Conservation (phyloP, 1,140 invertebrate species). For the Drosophila auraria region DNA sequence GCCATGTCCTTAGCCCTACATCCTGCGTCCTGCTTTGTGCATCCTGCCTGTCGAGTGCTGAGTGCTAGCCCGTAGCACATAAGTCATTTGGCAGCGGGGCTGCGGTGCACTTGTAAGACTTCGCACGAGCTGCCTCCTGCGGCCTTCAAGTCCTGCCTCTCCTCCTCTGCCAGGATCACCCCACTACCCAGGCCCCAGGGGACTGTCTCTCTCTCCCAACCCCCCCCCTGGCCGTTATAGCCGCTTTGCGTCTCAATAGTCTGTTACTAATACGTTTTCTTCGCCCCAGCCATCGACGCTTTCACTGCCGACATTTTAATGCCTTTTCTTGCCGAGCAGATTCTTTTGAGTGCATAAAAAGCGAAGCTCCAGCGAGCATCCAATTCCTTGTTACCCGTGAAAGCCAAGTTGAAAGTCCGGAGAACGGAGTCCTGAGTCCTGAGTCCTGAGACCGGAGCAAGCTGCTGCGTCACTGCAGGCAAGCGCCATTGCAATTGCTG, state of each 20-base stretch:
- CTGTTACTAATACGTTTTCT: slow-evolving; percentile 81
- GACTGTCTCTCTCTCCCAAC: slow-evolving; percentile 6
- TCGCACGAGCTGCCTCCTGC: slow-evolving; percentile 62
- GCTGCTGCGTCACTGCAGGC: slow-evolving; percentile 76
- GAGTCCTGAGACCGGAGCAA: slow-evolving; percentile 19
- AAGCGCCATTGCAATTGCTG: slow-evolving; percentile 58
- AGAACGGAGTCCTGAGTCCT: slow-evolving; percentile 7
- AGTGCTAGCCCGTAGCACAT: slow-evolving; percentile 71
- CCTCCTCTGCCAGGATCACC: neutral
- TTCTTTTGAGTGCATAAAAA: slow-evolving; percentile 81
- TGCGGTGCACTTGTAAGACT: slow-evolving; percentile 71
- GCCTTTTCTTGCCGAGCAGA: slow-evolving; percentile 74
- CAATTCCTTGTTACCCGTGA: slow-evolving; percentile 3
- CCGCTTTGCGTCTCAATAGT: slow-evolving; percentile 79
- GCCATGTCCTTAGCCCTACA: slow-evolving; percentile 30
- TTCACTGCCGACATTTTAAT: slow-evolving; percentile 77
- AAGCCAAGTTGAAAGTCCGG: slow-evolving; percentile 33
- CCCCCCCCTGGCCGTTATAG: slow-evolving; percentile 8
- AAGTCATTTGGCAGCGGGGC: slow-evolving; percentile 70
- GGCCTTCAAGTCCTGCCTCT: slow-evolving; percentile 30
- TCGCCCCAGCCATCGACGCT: slow-evolving; percentile 41
- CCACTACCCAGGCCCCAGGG: slow-evolving; percentile 5
- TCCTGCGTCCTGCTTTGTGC: slow-evolving; percentile 21
- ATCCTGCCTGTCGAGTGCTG: slow-evolving; percentile 47
- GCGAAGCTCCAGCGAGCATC: slow-evolving; percentile 21